Evolutionary conservation across 1,140 invertebrate genomes (phyloP).

Genomic region (Drosophila nigrodunni): DNA sequence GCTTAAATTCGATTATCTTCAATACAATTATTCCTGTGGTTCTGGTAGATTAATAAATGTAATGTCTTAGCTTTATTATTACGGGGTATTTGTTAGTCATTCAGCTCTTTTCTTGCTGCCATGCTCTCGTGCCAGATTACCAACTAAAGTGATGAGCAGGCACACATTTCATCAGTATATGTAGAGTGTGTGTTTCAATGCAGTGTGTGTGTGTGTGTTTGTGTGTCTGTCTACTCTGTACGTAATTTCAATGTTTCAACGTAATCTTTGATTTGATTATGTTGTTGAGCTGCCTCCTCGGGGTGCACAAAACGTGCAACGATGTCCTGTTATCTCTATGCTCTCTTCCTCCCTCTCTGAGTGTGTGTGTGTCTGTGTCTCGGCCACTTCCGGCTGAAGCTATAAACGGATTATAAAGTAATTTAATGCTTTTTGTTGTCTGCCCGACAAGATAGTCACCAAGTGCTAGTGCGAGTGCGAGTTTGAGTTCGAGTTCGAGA

Average conservation of each 20-base stretch:
- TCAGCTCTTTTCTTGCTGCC: conserved; percentile 1
- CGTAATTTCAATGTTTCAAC: conserved; percentile 83
- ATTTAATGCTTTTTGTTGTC: conserved; percentile 82
- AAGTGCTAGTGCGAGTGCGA: not conserved
- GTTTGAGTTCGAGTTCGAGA: too few relatives aligned
- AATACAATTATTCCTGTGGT: too few relatives aligned
- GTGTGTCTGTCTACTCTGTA: conserved; percentile 55
- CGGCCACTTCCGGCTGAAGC: conserved; percentile 72
- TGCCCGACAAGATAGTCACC: conserved; percentile 38
- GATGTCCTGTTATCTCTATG: conserved; percentile 28
- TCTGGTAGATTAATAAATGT: too few relatives aligned
- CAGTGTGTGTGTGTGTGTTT: conserved; percentile 29
- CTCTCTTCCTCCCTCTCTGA: conserved; percentile 10
- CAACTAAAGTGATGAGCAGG: conserved; percentile 51
- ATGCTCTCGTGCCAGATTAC: conserved; percentile 41
- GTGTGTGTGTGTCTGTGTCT: conserved; percentile 52
- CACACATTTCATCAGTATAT: conserved; percentile 40
- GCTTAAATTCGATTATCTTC: too few relatives aligned
- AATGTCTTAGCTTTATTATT: not conserved
- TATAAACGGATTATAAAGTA: conserved; percentile 84
- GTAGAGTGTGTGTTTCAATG: conserved; percentile 7
- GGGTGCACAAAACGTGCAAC: conserved; percentile 42
- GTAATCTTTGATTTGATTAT: conserved; percentile 84
- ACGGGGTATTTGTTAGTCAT: not conserved
- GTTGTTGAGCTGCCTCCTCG: conserved; percentile 71